These are phyloP conservation scores for Tichodroma muraria DNA, from an alignment of 2,113 vertebrate species.

Conservation along the genomic window DNA sequence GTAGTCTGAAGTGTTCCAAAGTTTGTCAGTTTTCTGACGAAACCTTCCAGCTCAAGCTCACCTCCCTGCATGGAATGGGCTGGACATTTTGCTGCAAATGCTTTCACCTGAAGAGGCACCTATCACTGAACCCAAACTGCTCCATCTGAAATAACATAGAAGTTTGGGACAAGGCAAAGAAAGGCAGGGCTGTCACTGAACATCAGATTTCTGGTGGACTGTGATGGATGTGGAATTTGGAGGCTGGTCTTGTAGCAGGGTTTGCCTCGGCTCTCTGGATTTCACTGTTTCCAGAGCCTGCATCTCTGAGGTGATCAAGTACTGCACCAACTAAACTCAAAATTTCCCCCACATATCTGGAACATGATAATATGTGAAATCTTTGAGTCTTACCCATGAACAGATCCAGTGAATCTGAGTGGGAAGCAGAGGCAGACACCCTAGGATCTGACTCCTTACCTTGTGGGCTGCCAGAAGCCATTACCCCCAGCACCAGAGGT, in stretches of 20 bases:
- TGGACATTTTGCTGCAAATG: not conserved
- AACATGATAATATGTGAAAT: not conserved
- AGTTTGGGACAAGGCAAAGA: not conserved
- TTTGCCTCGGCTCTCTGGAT: not conserved
- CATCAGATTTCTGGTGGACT: not conserved
- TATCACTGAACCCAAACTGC: not conserved
- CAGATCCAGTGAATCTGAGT: not conserved
- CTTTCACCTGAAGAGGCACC: not conserved
- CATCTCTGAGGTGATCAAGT: not conserved
- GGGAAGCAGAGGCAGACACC: not conserved
- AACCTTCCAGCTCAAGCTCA: not conserved
- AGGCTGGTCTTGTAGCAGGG: not conserved
- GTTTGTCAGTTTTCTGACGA: rapidly evolving
- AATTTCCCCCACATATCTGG: not conserved
- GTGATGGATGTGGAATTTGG: not conserved
- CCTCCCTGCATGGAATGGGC: not conserved
- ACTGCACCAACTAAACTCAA: not conserved
- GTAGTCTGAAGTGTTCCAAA: not conserved
- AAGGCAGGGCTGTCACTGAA: not conserved
- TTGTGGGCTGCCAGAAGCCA: not conserved
- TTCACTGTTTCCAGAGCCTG: not conserved
- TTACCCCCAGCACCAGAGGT: not conserved
- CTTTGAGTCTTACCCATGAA: not conserved
- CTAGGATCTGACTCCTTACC: not conserved
- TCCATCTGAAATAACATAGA: not conserved